These are phyloP conservation scores for Cirrhinus molitorella DNA, from an alignment of 2,797 vertebrate genomes.

Conservation along the genomic window DNA sequence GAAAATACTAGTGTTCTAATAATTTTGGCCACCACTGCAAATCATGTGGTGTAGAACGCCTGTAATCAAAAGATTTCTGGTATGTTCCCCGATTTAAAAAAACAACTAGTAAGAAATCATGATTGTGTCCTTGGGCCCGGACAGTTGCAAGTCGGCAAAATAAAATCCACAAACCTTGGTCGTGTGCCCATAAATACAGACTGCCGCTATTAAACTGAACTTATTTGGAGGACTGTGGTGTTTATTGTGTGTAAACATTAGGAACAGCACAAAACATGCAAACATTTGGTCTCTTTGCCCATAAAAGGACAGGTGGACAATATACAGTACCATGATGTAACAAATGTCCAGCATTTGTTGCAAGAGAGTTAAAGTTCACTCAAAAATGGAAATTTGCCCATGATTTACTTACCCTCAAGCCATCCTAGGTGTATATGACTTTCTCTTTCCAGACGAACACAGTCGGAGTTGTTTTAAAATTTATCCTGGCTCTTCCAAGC, in stretches of 20 bases:
- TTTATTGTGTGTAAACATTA: constrained; percentile 11
- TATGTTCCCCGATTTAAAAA: neutral
- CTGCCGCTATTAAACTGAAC: neutral
- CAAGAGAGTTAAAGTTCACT: too few relatives aligned
- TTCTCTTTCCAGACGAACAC: too few relatives aligned
- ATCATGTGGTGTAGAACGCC: neutral
- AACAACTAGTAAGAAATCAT: neutral
- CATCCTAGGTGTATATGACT: too few relatives aligned
- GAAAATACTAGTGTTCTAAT: too few relatives aligned
- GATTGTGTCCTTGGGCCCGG: neutral
- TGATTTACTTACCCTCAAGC: too few relatives aligned
- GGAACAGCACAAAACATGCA: neutral
- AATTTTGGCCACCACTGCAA: too few relatives aligned
- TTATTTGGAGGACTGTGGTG: too few relatives aligned
- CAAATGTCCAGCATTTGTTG: neutral
- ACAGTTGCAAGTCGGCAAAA: neutral
- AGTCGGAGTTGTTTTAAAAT: too few relatives aligned
- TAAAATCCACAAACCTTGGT: neutral
- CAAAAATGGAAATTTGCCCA: too few relatives aligned
- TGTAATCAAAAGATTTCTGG: neutral
- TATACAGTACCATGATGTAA: neutral
- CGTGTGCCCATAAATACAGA: neutral
- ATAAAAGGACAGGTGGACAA: neutral
- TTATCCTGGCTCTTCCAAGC: too few relatives aligned
- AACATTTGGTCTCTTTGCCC: neutral